A percentile compares a stretch with the other conserved stretches of the same genome.
phyloP scores from a whole-genome alignment of 2,888 invertebrate genomes.

The Dicycla oo region DNA sequence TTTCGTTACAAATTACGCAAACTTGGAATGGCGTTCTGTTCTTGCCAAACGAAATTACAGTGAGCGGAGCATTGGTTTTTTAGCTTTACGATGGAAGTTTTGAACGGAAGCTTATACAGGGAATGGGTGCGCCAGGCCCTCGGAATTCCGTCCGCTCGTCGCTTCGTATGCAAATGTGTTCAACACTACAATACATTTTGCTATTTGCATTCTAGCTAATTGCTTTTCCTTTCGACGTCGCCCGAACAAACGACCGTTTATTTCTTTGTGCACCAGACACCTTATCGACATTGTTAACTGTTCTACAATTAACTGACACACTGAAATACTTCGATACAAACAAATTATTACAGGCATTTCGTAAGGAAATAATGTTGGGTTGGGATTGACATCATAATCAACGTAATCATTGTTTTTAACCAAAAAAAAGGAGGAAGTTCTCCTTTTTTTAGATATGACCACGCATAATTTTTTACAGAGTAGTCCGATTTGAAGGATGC shows the following conservation, averaged over 20 bases:
- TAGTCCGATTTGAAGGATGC: too few species aligned
- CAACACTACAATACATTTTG: conserved; percentile 84
- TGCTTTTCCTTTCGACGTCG: conserved; percentile 85
- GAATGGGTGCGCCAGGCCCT: conserved; percentile 71
- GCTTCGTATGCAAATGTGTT: conserved; percentile 86
- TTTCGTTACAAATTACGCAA: conserved; percentile 60
- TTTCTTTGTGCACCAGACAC: conserved; percentile 77
- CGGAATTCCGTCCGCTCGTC: conserved; percentile 76
- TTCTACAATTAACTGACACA: conserved; percentile 56
- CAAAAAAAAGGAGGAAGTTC: too few species aligned
- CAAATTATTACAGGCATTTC: conserved; percentile 10
- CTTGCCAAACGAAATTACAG: conserved; percentile 55
- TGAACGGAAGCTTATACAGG: conserved; percentile 76
- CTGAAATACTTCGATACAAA: conserved; percentile 49
- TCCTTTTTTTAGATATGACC: too few species aligned
- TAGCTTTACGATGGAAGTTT: conserved; percentile 77
- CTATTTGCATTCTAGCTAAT: conserved; percentile 87
- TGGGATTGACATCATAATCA: not conserved
- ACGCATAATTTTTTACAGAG: too few species aligned
- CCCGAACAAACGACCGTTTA: conserved; percentile 78
- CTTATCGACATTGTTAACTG: conserved; percentile 75
- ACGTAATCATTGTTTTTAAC: too few species aligned
- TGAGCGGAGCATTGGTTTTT: conserved; percentile 72
- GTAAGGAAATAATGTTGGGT: not conserved
- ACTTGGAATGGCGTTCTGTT: conserved; percentile 53